phyloP scores from a whole-genome alignment of 2,113 vertebrate species.

The Cepphus grylle region DNA sequence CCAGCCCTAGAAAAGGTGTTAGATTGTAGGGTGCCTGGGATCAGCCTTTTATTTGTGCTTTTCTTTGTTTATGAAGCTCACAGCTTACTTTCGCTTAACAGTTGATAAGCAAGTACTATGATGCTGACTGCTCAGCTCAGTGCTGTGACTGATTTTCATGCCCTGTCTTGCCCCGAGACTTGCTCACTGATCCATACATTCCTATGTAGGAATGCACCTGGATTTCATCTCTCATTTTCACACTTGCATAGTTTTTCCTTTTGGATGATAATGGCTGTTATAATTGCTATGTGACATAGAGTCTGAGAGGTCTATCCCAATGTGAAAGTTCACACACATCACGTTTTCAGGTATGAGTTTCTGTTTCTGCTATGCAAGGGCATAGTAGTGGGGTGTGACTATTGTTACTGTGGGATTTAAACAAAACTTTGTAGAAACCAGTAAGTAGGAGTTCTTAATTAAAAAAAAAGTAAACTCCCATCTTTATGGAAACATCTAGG shows the following conservation, averaged over 20 bases:
- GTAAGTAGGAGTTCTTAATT: not conserved
- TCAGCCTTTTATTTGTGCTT: not conserved
- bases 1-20: not conserved
- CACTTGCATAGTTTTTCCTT: slow-evolving; percentile 30
- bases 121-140: not conserved
- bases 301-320: not conserved
- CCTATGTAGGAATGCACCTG: not conserved
- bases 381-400: not conserved
- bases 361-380: not conserved
- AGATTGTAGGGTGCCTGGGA: not conserved
- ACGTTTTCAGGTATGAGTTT: not conserved
- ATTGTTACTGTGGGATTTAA: not conserved
- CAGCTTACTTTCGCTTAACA: not conserved
- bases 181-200: not conserved
- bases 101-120: not conserved
- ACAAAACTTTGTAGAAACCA: not conserved
- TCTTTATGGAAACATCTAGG: not conserved
- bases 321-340: not conserved
- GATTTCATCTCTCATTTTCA: slow-evolving; percentile 31
- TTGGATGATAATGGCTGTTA: not conserved
- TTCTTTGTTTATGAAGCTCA: not conserved
- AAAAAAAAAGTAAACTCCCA: not conserved
- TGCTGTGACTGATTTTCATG: not conserved
- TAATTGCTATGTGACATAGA: not conserved
- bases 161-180: not conserved